Base-by-base conservation (phyloP, 2,888 invertebrate genomes). In the Quadroppia sp. region DNA sequence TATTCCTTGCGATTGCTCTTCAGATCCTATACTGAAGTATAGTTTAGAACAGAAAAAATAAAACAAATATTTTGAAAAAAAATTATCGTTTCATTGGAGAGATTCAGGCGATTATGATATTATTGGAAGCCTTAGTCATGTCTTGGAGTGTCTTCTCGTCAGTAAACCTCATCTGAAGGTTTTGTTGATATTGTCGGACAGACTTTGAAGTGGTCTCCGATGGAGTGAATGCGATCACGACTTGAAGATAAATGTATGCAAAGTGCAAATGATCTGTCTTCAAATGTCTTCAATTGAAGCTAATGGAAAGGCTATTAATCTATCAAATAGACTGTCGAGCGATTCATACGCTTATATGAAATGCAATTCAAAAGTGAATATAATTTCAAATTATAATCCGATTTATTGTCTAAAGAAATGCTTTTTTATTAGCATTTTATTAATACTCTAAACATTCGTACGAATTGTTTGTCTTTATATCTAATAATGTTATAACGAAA, bases 141-240 rank as follows among this genome's bases (percentile, higher is more conserved):
- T 28, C 20, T 28, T 32, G 17, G 13, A 32, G 59, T 28, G 59
- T 59, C 59, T 59, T 67, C 67, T 42, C 45, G 42, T 69, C 20
- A 69, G 20, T 42, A 23, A 17, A 69, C 9, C 69, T 69, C 69
- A 42, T 69, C 69, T 25, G 20, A 17, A 69, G 69, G 45, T 69
- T 45, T 45, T 45, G 15, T 15, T 45, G 45, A 17, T n/a, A n/a
- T 59, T 30, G 69, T 42, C 69, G 69, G 69, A 69, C 69, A 45
- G 45, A 23, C 69, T 69, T 69, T 69, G 69, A 69, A 45, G 69
- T 42, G 42, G 45, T 25, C 42, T 23, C 23, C 25, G 40, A 69
- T 45, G 23, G n/a, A 67, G 20, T 69, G 69, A 64, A n/a, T 61
- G 20, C 32, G n/a, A 67, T 69, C 69, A 69, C 69, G 69, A 69